phyloP scores from a whole-genome alignment of 2,113 vertebrate genomes.

The Cyrtonyx montezumae region DNA sequence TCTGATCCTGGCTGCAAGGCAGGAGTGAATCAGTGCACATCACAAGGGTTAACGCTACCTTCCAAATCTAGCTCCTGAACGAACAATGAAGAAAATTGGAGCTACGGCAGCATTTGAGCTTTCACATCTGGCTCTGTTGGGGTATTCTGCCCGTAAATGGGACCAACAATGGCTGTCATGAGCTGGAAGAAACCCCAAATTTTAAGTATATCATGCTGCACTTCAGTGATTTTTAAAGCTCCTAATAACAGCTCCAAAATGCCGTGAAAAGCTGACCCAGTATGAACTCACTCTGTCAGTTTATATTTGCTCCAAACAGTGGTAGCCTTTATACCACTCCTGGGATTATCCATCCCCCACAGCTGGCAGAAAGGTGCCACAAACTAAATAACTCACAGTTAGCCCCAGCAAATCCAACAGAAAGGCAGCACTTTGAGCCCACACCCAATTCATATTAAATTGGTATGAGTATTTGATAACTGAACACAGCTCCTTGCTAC shows the following conservation, averaged over 20 bases:
- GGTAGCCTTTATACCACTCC: not conserved
- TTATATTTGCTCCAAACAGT: not conserved
- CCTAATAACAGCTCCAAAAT: not conserved
- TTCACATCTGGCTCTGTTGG: not conserved
- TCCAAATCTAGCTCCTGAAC: not conserved
- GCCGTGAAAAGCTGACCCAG: not conserved
- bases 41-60: not conserved
- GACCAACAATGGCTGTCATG: not conserved
- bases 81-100: too few relatives aligned
- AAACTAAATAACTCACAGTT: not conserved
- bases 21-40: not conserved
- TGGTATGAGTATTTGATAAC: rapidly evolving
- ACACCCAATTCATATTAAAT: rapidly evolving
- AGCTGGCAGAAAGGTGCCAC: not conserved
- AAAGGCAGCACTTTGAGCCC: not conserved
- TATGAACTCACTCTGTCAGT: conserved; percentile 20
- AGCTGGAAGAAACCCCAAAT: not conserved
- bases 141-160: not conserved
- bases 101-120: not conserved
- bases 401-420: not conserved
- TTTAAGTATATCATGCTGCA: not conserved
- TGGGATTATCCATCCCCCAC: not conserved
- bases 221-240: not conserved
- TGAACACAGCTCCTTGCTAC: not conserved
- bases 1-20: not conserved